Evolutionary conservation across 1,140 invertebrate species (phyloP), one percentile per base, ranked within the genome.

Genomic region (Pemphigus obesinymphae): DNA sequence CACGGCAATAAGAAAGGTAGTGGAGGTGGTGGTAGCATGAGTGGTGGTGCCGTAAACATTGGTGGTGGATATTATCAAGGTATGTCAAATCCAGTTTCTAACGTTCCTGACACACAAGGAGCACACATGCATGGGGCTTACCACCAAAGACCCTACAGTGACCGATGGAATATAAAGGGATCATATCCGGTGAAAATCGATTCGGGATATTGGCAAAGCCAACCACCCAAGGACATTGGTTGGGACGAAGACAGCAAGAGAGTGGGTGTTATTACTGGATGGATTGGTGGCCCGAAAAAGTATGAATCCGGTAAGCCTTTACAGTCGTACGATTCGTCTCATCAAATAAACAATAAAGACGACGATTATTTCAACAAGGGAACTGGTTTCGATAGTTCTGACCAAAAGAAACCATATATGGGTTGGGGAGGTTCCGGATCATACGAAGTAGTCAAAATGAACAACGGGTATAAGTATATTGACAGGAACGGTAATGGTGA

Each of bases 161-260:
- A 83, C 23, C 83, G 83, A 1, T 80, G 76, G 76, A 43, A 13
- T 63, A 80, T 61, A 29, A 83, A 83, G 26, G 83, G 83, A 29
- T 70, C 68, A n/a, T 66, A 83, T 37, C 83, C 83, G 17, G 83
- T 82, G 4, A 82, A 83, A 73, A 34, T 66, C 8, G 82, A 76
- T 8, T 61, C 70, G 1, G 83, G 83, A 45, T 83, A 82, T 37
- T 83, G 83, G 83, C 76, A 83, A 17, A 83, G 83, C 17, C 83
- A 83, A 72, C 83, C 83, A 11, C 83, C 83, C 20, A 68, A 66
- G 29, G 83, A 83, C 11, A 83, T 83, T 5, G 76, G 76, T 1
- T 83, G 83, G 83, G 83, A 83, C 5, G 68, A 61, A n/a, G 78
- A 73, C 3, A 73, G 70, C 26, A 73, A 73, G 13, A 70, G 45